Evolutionary conservation across 2,113 vertebrate species (phyloP), one percentile per base, ranked within the genome.

Genomic region (Corythornis vintsioides): DNA sequence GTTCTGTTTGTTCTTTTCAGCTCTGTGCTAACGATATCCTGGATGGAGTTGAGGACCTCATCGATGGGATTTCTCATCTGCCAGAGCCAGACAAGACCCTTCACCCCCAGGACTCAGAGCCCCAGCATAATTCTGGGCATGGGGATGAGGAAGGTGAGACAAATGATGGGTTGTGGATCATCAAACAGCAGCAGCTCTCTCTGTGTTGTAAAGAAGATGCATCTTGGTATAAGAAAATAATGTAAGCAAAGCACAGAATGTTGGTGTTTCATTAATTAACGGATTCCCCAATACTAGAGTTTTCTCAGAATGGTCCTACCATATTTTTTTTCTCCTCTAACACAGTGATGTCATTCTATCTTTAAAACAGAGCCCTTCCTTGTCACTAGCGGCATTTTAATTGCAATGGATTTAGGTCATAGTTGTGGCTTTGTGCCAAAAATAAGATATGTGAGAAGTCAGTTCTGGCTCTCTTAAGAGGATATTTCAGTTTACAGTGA

Each of bases 1-100:
- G 66, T 8, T 94, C 42, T 83, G 59, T 70, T 89, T 91, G 33
- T 92, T 79, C 86, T 93, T 97, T 97, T 40, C 52, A 99, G 99
- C 97, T 99, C 75, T 99, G 99, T 29, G 98, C 98, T 82, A 99
- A 98, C 25, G 98, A 99, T 86, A 95, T 98, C 80, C 88, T 98
- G 94, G 98, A 98, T 60, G 97, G 98, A 28, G 98, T 98, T 0
- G 99, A 99, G 76, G 99, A 99, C 59, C 97, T 99, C 97, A 98
- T 99, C 20, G 99, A 99, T 83, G 98, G 98, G n/a, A 97, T 99
- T 96, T 97, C 98, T 86, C 98, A 99, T 87, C 96, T 97, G 45
- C 96, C 98, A 11, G 99, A 99, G 85, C 91, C 98, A 5, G 99
- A 99, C 94, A 99, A 99, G 96, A 96, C 96, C 14, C 96, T 98